phyloP scores from a whole-genome alignment of 1,140 invertebrate genomes.

The Drosophila sulfurigaster region DNA sequence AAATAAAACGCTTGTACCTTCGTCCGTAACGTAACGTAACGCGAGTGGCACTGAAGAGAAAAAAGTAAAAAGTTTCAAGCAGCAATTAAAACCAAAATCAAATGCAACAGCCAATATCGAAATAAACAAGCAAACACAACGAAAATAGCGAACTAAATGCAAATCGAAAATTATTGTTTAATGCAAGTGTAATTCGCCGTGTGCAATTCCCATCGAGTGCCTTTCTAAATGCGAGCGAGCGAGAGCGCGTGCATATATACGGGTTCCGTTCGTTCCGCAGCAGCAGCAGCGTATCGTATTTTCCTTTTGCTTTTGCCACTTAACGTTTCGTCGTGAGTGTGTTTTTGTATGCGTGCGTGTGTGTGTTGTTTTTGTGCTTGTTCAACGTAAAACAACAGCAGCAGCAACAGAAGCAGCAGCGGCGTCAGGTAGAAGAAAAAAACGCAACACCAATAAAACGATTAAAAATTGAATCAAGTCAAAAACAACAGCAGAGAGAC shows the following conservation, averaged over 20 bases:
- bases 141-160: slow-evolving; percentile 35
- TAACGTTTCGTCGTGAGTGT: slow-evolving; percentile 59
- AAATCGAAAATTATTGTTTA: slow-evolving; percentile 20
- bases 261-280: slow-evolving; percentile 74
- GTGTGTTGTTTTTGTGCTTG: slow-evolving; percentile 71
- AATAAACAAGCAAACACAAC: slow-evolving; percentile 36
- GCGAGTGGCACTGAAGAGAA: slow-evolving; percentile 43
- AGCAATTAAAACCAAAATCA: slow-evolving; percentile 46
- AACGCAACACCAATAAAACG: slow-evolving; percentile 55
- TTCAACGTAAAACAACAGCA: slow-evolving; percentile 64
- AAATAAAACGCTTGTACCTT: slow-evolving; percentile 48
- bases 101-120: slow-evolving; percentile 31
- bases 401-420: slow-evolving; percentile 22
- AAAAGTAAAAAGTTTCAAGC: slow-evolving; percentile 17
- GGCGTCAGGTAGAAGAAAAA: slow-evolving; percentile 61
- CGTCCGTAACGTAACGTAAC: slow-evolving; percentile 56
- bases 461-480: slow-evolving; percentile 54
- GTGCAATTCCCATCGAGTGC: slow-evolving; percentile 37
- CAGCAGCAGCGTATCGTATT: slow-evolving; percentile 46
- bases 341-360: slow-evolving; percentile 14
- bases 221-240: slow-evolving; percentile 61
- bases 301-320: slow-evolving; percentile 63
- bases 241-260: slow-evolving; percentile 79
- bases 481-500: background rate
- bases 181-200: slow-evolving; percentile 44